Conservation (phyloP, 2,113 vertebrate species). For the Burhinus oedicnemus region DNA sequence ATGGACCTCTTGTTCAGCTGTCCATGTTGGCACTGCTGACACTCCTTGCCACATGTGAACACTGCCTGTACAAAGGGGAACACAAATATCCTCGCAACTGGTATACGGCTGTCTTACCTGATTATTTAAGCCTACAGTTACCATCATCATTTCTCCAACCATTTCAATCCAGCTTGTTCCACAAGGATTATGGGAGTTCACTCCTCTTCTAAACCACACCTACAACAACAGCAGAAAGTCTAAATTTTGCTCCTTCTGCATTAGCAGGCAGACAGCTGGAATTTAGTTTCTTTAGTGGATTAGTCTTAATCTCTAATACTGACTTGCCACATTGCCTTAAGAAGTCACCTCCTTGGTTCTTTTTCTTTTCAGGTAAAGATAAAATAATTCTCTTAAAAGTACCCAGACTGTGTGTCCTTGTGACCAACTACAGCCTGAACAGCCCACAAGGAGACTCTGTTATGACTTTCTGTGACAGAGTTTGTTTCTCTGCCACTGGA, state of each 20-base stretch:
- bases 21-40: background rate
- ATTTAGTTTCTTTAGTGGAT: background rate
- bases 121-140: conserved; percentile 92
- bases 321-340: background rate
- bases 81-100: background rate
- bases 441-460: background rate
- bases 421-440: background rate
- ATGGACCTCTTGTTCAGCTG: background rate
- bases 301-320: background rate
- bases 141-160: conserved; percentile 95
- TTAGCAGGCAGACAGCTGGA: background rate
- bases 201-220: conserved; percentile 97
- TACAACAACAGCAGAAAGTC: conserved; percentile 47
- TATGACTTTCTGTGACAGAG: background rate
- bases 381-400: background rate
- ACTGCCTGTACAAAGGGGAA: background rate
- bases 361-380: background rate
- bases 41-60: accelerated
- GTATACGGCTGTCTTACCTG: conserved; percentile 79
- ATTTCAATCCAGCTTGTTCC: conserved; percentile 97
- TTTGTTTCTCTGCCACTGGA: background rate
- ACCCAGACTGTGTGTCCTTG: background rate
- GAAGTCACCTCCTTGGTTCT: background rate
- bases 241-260: background rate
- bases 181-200: conserved; percentile 93